Evolutionary conservation across 2,888 invertebrate genomes (phyloP), one percentile per base, ranked within the genome.

Genomic region (Ochropacha duplaris): DNA sequence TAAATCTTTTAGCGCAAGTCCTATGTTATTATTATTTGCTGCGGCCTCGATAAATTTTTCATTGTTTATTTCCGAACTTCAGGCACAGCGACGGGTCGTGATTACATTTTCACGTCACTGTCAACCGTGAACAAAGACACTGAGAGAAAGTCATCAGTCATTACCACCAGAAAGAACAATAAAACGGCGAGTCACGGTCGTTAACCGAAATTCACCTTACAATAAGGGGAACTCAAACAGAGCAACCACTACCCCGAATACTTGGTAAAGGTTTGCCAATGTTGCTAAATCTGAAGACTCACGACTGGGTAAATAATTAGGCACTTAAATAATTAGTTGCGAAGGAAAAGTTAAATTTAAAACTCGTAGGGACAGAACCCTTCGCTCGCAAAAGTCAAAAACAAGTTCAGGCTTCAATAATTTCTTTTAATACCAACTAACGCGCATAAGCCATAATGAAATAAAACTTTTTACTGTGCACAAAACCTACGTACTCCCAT

Each of bases 31-130:
- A 52, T 78, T 77, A 81, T 80, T 81, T 80, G 77, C 67, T 64
- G 56, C 63, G 65, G 71, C 71, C 71, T 65, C 76, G 76, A 83
- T 79, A 79, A 66, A 75, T 78, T 83, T 77, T 76, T 78, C 78
- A 83, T 84, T 85, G 81, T 86, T 84, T 80, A 70, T 76, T 76
- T 79, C 72, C 68, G 69, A 70, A 69, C 64, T 67, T 59, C 55
- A 59, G 63, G 55, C 56, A 51, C 59, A 64, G 59, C 60, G 60
- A 34, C 62, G 68, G 65, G 73, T 79, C 79, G 80, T 90, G 90
- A 91, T 92, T 90, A 90, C 86, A 86, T 88, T 90, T 88, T 83
- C 88, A 75, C 86, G 86, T 88, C 87, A 86, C 79, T 84, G 88
- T 88, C 88, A 83, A 81, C 79, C 74, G 69, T 76, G 81, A 87